Evolutionary conservation across 1,140 invertebrate species (phyloP).

Genomic region (Aphis craccivora): DNA sequence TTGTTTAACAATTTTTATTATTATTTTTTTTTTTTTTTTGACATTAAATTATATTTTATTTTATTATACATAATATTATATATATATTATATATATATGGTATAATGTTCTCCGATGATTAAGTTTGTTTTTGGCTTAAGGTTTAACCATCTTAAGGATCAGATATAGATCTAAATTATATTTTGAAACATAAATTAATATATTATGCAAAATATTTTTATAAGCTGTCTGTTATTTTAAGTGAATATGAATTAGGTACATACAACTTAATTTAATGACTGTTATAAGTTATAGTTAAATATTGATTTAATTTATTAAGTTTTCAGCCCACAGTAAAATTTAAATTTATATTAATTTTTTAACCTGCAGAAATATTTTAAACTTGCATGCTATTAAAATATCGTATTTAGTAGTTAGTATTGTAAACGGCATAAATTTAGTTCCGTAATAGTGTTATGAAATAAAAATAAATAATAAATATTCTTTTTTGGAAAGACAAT

Average conservation of each 20-base stretch:
- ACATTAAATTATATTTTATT: too few relatives aligned
- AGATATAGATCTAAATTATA: background rate
- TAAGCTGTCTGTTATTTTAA: background rate
- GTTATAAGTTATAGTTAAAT: background rate
- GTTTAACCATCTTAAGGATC: too few relatives aligned
- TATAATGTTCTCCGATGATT: too few relatives aligned
- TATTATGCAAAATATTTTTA: background rate
- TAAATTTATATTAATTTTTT: conserved; percentile 6
- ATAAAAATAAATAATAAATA: background rate
- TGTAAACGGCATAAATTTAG: background rate
- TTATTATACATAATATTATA: background rate
- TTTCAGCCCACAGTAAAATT: conserved; percentile 25
- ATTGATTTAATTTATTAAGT: background rate
- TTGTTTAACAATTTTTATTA: too few relatives aligned
- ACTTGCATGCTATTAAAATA: background rate
- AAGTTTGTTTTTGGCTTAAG: too few relatives aligned
- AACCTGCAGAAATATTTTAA: background rate
- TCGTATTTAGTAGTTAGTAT: background rate
- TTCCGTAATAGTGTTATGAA: background rate
- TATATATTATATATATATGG: background rate
- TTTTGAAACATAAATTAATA: background rate
- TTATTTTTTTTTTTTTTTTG: too few relatives aligned
- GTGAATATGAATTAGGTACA: background rate
- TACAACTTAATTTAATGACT: background rate
- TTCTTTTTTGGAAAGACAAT: background rate